Conservation (phyloP, 1,140 invertebrate species). For the Drosophila athabasca region DNA sequence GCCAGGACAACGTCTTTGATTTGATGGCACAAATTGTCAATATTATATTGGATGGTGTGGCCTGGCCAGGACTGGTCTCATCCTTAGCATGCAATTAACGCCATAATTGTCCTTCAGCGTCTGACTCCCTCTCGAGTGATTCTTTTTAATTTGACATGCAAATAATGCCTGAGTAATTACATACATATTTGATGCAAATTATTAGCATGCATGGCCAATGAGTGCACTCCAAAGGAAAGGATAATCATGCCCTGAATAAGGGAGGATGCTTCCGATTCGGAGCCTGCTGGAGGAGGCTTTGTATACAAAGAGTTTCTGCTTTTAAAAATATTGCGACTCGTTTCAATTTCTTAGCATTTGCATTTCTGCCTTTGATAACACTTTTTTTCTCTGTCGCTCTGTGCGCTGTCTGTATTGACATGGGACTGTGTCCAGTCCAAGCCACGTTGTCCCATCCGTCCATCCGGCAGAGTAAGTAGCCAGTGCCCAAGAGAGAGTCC, state of each 20-base stretch:
- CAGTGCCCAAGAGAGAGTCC: conserved; percentile 25
- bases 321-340: conserved; percentile 69
- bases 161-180: conserved; percentile 51
- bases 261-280: not conserved
- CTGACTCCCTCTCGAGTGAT: conserved; percentile 20
- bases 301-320: conserved; percentile 54
- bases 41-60: conserved; percentile 13
- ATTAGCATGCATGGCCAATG: conserved; percentile 67
- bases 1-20: conserved; percentile 30
- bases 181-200: conserved; percentile 64
- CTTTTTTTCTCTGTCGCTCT: conserved; percentile 47
- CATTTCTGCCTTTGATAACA: conserved; percentile 68
- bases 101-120: conserved; percentile 48
- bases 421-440: conserved; percentile 46
- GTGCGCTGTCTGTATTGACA: conserved; percentile 53
- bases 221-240: conserved; percentile 37
- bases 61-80: not conserved
- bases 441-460: conserved; percentile 25
- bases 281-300: conserved; percentile 7
- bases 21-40: conserved; percentile 51
- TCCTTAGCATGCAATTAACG: conserved; percentile 53
- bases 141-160: conserved; percentile 37
- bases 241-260: conserved; percentile 13
- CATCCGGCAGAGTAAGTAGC: conserved; percentile 62
- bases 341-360: conserved; percentile 74